Evolutionary conservation across 2,888 invertebrate species (phyloP).

Genomic region (Ornithoptera priamus): DNA sequence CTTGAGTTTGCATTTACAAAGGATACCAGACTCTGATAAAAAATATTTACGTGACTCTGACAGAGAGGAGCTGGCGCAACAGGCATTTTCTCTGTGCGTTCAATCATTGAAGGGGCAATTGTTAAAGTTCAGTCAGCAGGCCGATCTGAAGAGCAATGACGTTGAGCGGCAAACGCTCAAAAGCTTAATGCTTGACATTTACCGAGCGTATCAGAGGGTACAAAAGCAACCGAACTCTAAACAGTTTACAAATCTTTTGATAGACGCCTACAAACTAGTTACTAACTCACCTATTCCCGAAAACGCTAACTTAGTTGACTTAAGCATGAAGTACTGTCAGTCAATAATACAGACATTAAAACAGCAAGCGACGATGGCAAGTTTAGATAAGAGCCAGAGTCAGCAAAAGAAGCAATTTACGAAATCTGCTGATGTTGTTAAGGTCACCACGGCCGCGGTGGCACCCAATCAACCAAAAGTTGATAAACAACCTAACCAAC

Average conservation of each 20-base stretch:
- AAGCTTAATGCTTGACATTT: conserved; percentile 79
- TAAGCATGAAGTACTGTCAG: conserved; percentile 86
- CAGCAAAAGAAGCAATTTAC: conserved; percentile 61
- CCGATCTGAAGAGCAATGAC: conserved; percentile 67
- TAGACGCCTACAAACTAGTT: conserved; percentile 85
- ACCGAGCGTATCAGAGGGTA: conserved; percentile 84
- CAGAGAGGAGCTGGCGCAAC: conserved; percentile 88
- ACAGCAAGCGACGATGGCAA: conserved; percentile 70
- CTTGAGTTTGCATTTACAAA: conserved; percentile 87
- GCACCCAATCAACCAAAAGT: conserved; percentile 41
- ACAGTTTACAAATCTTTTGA: conserved; percentile 82
- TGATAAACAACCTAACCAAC: conserved; percentile 44
- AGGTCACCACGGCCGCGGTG: conserved; percentile 40
- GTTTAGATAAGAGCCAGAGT: conserved; percentile 60
- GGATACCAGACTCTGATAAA: conserved; percentile 92
- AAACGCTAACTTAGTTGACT: conserved; percentile 82
- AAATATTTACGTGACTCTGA: conserved; percentile 92
- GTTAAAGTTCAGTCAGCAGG: conserved; percentile 74
- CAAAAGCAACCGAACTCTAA: conserved; percentile 82
- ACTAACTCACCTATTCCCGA: conserved; percentile 82
- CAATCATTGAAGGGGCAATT: conserved; percentile 84
- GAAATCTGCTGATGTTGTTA: conserved; percentile 47
- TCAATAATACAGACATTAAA: conserved; percentile 81
- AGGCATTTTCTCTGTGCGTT: conserved; percentile 87
- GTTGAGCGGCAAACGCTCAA: conserved; percentile 73